Evolutionary conservation across 2,113 vertebrate genomes (phyloP), one percentile per base, ranked within the genome.

Genomic region (Myiagra hebetior): DNA sequence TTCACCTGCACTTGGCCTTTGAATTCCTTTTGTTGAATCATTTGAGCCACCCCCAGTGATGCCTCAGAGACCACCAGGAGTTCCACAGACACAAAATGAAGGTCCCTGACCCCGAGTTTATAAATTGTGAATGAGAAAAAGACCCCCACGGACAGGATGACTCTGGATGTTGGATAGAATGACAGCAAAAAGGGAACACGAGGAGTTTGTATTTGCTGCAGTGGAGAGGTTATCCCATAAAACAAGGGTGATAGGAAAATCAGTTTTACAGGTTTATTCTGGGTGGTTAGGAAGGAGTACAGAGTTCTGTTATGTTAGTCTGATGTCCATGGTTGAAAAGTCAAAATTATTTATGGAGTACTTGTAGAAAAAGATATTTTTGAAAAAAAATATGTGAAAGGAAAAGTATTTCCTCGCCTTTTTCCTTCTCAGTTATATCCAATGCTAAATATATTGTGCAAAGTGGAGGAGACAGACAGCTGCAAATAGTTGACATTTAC

Each of bases 401-500:
- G 85, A 57, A 46, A 79, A 91, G 13, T 93, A 57, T 85, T 94
- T 94, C 23, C n/a, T 87, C 41, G 13, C 37, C 9, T 68, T 88
- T 57, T 72, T 76, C 56, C 62, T 76, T 64, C 49, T 82, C 37
- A 16, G 44, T 64, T 85, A 4, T 76, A n/a, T 82, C 76, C 78
- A 63, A 7, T 46, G 50, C 15, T 84, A 74, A 94, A 81, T 94
- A 21, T 37, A 31, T 85, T 69, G 59, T 84, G 87, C 82, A 89
- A 85, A 57, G 74, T 90, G 47, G 52, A 87, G 53, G 39, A 79
- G 50, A 78, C 57, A 70, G 67, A 59, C 59, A 74, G 80, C 86
- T 94, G 68, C 85, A 89, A 87, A 82, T 22, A 59, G n/a, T 26
- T 87, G 64, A 85, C 85, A n/a, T 94, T 89, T 93, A 64, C 64